Evolutionary conservation across 2,797 vertebrate genomes (phyloP).

Genomic region (Sebastolobus altivelis): DNA sequence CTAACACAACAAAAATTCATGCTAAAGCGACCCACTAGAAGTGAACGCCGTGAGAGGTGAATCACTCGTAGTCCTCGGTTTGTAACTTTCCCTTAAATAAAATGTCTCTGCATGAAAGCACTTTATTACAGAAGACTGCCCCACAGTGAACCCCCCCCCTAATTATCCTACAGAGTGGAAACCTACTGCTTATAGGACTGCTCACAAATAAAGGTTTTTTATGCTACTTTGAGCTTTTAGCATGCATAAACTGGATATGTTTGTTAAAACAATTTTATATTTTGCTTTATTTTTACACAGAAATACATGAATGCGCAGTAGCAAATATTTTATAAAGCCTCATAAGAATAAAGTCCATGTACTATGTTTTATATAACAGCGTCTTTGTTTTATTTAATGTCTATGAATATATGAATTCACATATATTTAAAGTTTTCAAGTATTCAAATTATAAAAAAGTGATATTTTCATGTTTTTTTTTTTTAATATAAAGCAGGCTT

Average conservation of each 20-base stretch:
- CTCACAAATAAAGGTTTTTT: slow-evolving; percentile 8
- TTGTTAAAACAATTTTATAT: slow-evolving; percentile 19
- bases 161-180: slow-evolving; percentile 1
- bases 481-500: no score
- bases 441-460: no score
- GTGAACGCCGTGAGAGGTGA: slow-evolving; percentile 1
- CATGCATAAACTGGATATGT: slow-evolving; percentile 1
- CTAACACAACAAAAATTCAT: neutral
- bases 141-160: slow-evolving; percentile 20
- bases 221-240: slow-evolving; percentile 39
- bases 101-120: slow-evolving; percentile 64
- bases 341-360: slow-evolving; percentile 25
- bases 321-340: slow-evolving; percentile 6
- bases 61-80: neutral
- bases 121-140: slow-evolving; percentile 59
- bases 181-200: slow-evolving; percentile 26
- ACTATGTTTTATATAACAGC: slow-evolving; percentile 1
- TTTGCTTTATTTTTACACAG: slow-evolving; percentile 44
- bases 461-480: no score
- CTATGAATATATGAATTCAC: neutral
- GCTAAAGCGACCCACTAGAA: neutral
- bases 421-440: no score
- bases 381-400: slow-evolving; percentile 13
- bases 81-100: slow-evolving; percentile 23
- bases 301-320: slow-evolving; percentile 2